Conservation (phyloP, 2,113 vertebrate genomes). For the Sphyrna mokarran region DNA sequence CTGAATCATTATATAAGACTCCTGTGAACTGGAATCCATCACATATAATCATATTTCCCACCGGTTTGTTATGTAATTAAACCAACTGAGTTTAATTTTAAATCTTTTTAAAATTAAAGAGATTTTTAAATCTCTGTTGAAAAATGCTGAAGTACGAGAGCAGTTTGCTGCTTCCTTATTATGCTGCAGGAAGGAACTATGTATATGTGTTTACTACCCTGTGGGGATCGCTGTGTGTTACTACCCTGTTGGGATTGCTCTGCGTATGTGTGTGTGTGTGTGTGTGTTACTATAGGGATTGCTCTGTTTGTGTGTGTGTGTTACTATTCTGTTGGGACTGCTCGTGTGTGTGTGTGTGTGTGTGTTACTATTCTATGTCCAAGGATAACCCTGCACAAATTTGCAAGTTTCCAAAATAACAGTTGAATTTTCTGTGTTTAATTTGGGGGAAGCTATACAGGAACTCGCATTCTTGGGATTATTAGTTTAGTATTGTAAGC, state of each 20-base stretch:
- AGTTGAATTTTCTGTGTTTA: neutral
- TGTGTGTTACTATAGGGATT: neutral
- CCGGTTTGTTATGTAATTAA: neutral
- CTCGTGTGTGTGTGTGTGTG: neutral
- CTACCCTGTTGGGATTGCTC: too few species aligned
- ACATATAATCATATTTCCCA: neutral
- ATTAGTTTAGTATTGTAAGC: neutral
- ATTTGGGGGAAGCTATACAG: neutral
- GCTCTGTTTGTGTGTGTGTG: neutral
- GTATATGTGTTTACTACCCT: neutral
- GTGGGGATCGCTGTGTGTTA: too few species aligned
- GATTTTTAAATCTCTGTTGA: too few species aligned
- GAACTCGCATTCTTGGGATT: neutral
- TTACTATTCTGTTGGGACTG: neutral
- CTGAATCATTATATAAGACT: neutral
- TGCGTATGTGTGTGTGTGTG: neutral
- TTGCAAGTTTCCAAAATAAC: neutral
- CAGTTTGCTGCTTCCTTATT: neutral
- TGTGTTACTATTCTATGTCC: neutral
- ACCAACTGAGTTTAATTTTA: neutral
- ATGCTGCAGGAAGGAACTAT: neutral
- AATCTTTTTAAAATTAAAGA: neutral
- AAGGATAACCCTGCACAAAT: neutral
- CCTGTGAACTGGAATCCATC: neutral
- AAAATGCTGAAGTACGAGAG: neutral